These are phyloP conservation scores for Diorhabda sublineata DNA, from an alignment of 1,140 invertebrate genomes.

Conservation along the genomic window DNA sequence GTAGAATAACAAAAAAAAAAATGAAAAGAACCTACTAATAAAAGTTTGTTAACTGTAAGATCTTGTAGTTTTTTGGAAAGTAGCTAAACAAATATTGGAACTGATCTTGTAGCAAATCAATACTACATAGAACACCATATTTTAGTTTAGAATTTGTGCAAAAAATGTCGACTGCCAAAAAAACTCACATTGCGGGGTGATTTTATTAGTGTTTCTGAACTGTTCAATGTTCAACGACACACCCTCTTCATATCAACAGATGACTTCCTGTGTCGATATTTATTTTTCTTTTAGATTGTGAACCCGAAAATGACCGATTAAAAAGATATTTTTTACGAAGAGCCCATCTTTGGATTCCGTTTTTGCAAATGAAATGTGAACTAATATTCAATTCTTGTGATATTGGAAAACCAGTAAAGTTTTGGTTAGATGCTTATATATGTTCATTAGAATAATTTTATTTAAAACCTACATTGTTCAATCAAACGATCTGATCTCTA, in stretches of 20 bases:
- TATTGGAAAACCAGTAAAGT: not conserved
- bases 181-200: constrained; percentile 36
- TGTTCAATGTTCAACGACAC: constrained; percentile 40
- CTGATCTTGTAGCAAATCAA: constrained; percentile 24
- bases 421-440: not conserved
- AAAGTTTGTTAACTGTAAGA: constrained; percentile 42
- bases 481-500: too few relatives aligned
- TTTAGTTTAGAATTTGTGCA: constrained; percentile 35
- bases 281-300: constrained; percentile 10
- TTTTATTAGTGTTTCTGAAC: constrained; percentile 34
- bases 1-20: constrained; percentile 24
- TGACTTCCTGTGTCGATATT: constrained; percentile 32
- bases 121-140: constrained; percentile 34
- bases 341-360: not conserved
- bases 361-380: not conserved
- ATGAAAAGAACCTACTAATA: constrained; percentile 27
- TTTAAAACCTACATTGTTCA: too few relatives aligned
- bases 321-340: not conserved
- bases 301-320: not conserved
- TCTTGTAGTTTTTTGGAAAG: constrained; percentile 40
- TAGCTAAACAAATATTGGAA: constrained; percentile 29
- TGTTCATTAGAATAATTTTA: not conserved
- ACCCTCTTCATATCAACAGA: constrained; percentile 42
- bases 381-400: constrained; percentile 2
- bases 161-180: constrained; percentile 42